phyloP scores from a whole-genome alignment of 2,888 invertebrate species.

The Neocrepidodera transversa region DNA sequence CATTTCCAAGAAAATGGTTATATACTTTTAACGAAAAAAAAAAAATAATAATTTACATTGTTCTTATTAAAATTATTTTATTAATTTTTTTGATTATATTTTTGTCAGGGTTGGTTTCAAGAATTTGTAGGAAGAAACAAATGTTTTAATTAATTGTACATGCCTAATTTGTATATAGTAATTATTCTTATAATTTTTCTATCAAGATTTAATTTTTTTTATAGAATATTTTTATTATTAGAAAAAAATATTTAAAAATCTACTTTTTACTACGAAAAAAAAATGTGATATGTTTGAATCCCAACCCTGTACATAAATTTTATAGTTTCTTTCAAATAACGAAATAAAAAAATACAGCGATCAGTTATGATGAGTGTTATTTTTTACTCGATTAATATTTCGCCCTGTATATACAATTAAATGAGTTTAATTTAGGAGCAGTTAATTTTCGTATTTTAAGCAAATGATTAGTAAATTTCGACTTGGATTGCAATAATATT shows the following conservation, averaged over 20 bases:
- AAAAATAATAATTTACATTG: background rate
- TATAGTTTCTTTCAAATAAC: background rate
- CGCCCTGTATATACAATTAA: background rate
- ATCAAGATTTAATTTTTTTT: background rate
- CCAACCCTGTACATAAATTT: constrained; percentile 5
- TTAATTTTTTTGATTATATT: background rate
- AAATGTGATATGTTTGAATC: constrained; percentile 11
- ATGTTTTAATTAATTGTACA: constrained; percentile 13
- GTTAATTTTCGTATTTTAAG: no score
- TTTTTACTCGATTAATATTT: background rate
- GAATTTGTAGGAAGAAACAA: background rate
- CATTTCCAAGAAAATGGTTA: constrained; percentile 22
- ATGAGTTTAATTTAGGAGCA: background rate
- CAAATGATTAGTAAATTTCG: no score
- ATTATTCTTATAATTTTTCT: constrained; percentile 7
- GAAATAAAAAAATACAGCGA: background rate
- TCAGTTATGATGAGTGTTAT: background rate
- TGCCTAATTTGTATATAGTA: constrained; percentile 18
- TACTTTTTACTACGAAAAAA: constrained; percentile 5
- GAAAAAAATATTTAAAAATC: background rate
- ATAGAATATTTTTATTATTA: constrained; percentile 3
- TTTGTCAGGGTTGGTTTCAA: constrained; percentile 25
- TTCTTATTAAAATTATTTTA: constrained; percentile 5
- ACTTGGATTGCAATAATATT: no score
- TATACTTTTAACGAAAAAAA: constrained; percentile 1